Evolutionary conservation across 1,140 invertebrate genomes (phyloP).

Genomic region (Leptinotarsa defecta): DNA sequence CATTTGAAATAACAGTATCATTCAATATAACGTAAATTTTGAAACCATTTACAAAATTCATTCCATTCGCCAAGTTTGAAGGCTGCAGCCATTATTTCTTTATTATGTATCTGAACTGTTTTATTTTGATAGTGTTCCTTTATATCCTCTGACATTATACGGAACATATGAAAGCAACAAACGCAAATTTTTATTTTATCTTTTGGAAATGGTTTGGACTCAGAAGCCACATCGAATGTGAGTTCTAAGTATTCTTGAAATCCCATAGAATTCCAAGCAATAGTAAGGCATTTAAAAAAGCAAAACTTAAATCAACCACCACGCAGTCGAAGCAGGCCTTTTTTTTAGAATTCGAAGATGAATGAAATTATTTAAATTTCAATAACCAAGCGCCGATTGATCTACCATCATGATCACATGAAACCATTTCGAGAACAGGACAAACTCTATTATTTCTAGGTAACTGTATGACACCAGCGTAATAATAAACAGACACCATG

Average conservation of each 20-base stretch:
- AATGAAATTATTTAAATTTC: constrained; percentile 14
- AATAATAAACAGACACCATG: too few relatives aligned
- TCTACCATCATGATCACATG: background rate
- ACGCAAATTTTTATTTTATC: background rate
- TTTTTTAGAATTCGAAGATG: background rate
- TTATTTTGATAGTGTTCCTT: background rate
- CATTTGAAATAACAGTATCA: too few relatives aligned
- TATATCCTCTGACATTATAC: constrained; percentile 8
- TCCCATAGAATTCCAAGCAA: constrained; percentile 10
- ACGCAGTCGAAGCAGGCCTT: background rate
- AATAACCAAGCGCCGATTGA: constrained; percentile 7
- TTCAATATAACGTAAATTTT: constrained; percentile 4
- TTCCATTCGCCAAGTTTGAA: background rate
- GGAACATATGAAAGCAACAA: constrained; percentile 5
- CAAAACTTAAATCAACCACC: constrained; percentile 12
- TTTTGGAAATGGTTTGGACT: constrained; percentile 4
- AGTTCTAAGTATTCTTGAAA: background rate
- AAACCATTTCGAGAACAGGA: constrained; percentile 9
- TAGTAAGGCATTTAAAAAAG: background rate
- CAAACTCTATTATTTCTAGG: background rate
- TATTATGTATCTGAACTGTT: background rate
- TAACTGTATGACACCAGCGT: constrained; percentile 10
- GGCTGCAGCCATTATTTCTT: constrained; percentile 6
- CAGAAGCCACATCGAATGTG: background rate
- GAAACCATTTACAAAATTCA: background rate